Evolutionary conservation across 1,140 invertebrate species (phyloP).

Genomic region (Drosophila guanche): DNA sequence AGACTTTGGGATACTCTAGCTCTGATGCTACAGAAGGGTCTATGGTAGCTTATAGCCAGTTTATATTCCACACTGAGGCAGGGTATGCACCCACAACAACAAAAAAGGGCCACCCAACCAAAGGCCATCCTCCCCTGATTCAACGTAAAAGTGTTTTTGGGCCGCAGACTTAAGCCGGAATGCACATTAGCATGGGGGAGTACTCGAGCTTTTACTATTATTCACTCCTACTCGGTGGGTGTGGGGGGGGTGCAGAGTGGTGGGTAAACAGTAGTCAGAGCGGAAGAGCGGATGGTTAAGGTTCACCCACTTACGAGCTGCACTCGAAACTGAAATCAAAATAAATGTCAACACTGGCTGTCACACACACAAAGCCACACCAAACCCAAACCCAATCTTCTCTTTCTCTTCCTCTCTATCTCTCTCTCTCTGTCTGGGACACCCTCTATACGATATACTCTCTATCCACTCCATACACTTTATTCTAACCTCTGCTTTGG

Average conservation of each 20-base stretch:
- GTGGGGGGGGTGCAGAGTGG: slow-evolving; percentile 18
- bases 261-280: slow-evolving; percentile 2
- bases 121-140: slow-evolving; percentile 55
- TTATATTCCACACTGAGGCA: too few species aligned
- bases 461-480: slow-evolving; percentile 1
- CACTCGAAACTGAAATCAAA: slow-evolving; percentile 79
- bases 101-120: slow-evolving; percentile 46
- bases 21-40: too few species aligned
- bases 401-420: slow-evolving; percentile 1
- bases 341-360: slow-evolving; percentile 75
- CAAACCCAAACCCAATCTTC: background rate
- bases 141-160: slow-evolving; percentile 1
- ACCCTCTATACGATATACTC: background rate
- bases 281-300: slow-evolving; percentile 32
- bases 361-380: slow-evolving; percentile 70
- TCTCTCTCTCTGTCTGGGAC: slow-evolving; percentile 4
- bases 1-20: too few species aligned
- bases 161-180: slow-evolving; percentile 52
- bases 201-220: background rate
- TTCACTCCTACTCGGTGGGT: background rate
- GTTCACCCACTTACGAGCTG: slow-evolving; percentile 64
- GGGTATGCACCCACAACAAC: slow-evolving; percentile 9
- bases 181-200: slow-evolving; percentile 69
- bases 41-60: too few species aligned
- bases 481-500: slow-evolving; percentile 35